Base-by-base conservation (phyloP, 92 coral and sea anemone species). In the Parazoanthus atlanticus region DNA sequence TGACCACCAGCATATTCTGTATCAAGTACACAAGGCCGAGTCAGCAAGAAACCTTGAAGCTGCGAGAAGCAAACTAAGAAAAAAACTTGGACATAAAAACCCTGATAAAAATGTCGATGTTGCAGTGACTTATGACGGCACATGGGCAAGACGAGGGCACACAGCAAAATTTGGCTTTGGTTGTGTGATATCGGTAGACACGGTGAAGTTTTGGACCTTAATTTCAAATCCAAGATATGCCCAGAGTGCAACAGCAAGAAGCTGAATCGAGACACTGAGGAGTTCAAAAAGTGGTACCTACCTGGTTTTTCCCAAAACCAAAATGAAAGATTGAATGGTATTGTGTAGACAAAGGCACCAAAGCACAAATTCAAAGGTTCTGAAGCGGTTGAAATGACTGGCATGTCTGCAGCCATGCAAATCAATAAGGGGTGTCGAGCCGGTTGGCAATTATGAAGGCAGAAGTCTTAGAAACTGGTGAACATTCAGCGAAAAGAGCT, bases 111-210 rank as follows among this genome's bases (percentile, higher is more conserved):
- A 82, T 47, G 54, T 89, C 46, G 88, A 89, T 56, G 74, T 89
- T 84, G 82, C 88, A 38, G 88, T 84, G 41, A 89, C 88, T 31
- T 89, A 74, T 76, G 88, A 89, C 76, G 85, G 88, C 46, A 89
- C 91, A 75, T 89, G 88, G 88, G 83, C 88, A 10, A 89, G 83
- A 38, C 80, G 88, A 54, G 91, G 91, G 73, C 88, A 84, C 78
- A 83, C 82, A 65, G 91, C 88, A 54, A 89, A 89, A 71, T 89
- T 74, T 66, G 88, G 88, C 49, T 89, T 88, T 88, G 80, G 86
- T 25, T 88, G 83, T 89, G 91, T 85, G 58, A 82, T 89, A 7
- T 82, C 88, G 26, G 84, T 82, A 32, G 84, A 89, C 66, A 89
- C 88, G 69, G 88, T 11, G 78, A 89, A 52, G 84, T 83, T 26